Evolutionary conservation across 2,797 vertebrate genomes (phyloP), one percentile per base, ranked within the genome.

Genomic region (Sebastolobus alascanus): DNA sequence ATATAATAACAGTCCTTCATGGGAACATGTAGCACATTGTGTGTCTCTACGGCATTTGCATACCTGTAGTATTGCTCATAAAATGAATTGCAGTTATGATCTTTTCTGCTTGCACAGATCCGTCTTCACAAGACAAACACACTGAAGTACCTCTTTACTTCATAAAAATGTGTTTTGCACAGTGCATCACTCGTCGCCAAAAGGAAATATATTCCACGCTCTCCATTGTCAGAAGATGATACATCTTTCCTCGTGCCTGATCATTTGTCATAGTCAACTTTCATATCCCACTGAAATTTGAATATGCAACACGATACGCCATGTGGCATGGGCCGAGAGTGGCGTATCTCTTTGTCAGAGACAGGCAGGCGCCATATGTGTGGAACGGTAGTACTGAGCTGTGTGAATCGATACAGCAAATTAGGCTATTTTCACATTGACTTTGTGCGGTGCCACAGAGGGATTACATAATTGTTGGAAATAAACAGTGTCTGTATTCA

Each of bases 401-500:
- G 75, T 59, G 84, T 70, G 82, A 89, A 90, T 92, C 82, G 70
- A 93, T 90, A 78, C 77, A 86, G 87, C 86, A 91, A 93, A 92
- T 92, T 87, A 90, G 89, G 76, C 86, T 89, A 84, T 52, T 92
- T 92, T 94, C 87, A 86, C 87, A 84, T 92, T 92, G 93, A 92
- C 92, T 94, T 92, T 92, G 86, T 82, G 87, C 87, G 1, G 77
- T 31, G 81, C 90, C 87, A 77, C 84, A 73, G 75, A 83, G 86
- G 87, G 88, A 88, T 94, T 92, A 84, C 87, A 93, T 92, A 93
- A 93, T 87, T 89, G 83, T 73, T 73, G 82, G 90, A 92, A 90
- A 93, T 92, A 93, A 93, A 94, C 93, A 92, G 85, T 63, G 90
- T 93, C 87, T 94, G 93, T 91, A 93, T 93, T 94, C 93, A 92